Conservation (phyloP, 2,797 vertebrate genomes). For the Squalus acanthias region DNA sequence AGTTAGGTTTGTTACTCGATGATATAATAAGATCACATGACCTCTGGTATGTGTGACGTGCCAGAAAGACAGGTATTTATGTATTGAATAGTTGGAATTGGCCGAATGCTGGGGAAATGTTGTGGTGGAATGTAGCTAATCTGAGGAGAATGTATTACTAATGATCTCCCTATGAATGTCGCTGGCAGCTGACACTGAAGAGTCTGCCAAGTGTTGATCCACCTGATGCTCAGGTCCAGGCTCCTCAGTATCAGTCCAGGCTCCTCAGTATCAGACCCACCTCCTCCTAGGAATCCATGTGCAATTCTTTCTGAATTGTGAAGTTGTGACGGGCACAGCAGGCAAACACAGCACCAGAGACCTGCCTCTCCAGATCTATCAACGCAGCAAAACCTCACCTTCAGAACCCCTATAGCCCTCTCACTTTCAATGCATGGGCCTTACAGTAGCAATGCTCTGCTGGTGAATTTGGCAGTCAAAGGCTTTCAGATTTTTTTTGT, state of each 20-base stretch:
- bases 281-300: background rate
- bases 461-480: background rate
- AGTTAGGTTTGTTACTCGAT: background rate
- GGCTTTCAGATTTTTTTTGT: background rate
- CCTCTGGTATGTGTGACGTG: background rate
- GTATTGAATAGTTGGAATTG: background rate
- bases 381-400: background rate
- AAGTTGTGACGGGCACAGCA: background rate
- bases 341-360: background rate
- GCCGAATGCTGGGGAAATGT: background rate
- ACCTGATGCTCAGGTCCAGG: background rate
- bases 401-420: background rate
- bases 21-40: background rate
- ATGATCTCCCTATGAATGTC: background rate
- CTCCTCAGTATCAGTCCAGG: background rate
- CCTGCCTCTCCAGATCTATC: background rate
- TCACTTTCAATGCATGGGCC: background rate
- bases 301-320: background rate
- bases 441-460: background rate
- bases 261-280: background rate
- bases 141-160: background rate
- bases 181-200: background rate
- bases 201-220: background rate
- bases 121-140: background rate
- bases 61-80: background rate